A percentile compares a stretch with the other conserved stretches of the same genome.
phyloP scores from a whole-genome alignment of 2,113 vertebrate genomes.

The Orycteropus afer region DNA sequence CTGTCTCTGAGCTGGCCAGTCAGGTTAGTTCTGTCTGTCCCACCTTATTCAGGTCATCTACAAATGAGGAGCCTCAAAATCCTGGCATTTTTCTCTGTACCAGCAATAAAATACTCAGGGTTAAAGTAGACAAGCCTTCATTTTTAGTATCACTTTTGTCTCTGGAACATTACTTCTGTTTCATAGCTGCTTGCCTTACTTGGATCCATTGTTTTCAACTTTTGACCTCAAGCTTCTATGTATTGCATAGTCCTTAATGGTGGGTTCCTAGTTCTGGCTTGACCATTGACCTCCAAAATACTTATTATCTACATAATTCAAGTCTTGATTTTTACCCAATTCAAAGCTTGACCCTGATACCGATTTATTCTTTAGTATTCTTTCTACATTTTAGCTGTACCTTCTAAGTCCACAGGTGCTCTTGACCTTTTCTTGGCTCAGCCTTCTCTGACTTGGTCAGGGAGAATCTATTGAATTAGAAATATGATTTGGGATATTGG shows the following conservation, averaged over 20 bases:
- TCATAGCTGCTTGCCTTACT: not conserved
- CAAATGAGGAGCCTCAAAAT: not conserved
- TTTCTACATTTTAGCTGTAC: not conserved
- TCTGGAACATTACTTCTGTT: not conserved
- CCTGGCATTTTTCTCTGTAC: not conserved
- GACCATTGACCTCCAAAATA: not conserved
- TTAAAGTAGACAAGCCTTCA: not conserved
- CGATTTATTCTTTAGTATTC: not conserved
- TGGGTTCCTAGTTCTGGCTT: not conserved
- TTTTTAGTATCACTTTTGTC: not conserved
- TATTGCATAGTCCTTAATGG: not conserved
- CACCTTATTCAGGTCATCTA: not conserved
- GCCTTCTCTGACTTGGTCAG: not conserved
- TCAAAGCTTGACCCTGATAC: not conserved
- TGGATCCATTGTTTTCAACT: not conserved
- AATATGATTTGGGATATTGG: not conserved
- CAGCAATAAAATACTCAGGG: not conserved
- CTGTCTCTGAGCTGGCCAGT: not conserved
- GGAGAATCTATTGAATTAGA: not conserved
- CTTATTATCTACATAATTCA: conserved; percentile 6
- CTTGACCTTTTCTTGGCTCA: not conserved
- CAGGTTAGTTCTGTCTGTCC: not conserved
- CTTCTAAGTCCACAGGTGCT: not conserved
- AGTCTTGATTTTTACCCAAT: not conserved
- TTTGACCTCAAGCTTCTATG: conserved; percentile 19